Evolutionary conservation across 2,113 vertebrate species (phyloP).

Genomic region (Halcyon malimbica): DNA sequence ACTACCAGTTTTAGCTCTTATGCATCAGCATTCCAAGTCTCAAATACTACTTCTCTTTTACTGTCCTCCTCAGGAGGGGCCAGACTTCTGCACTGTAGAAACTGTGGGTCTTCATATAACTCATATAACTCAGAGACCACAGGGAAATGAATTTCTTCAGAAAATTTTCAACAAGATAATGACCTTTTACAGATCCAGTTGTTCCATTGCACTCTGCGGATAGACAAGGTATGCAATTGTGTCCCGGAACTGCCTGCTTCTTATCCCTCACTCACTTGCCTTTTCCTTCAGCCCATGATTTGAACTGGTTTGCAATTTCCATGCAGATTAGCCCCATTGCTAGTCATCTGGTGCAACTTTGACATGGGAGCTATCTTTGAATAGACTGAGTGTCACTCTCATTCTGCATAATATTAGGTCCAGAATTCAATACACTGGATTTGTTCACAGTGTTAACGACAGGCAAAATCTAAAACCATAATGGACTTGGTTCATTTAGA

Average conservation of each 20-base stretch:
- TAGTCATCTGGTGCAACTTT: not conserved
- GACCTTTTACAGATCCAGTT: not conserved
- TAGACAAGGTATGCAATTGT: not conserved
- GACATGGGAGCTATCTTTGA: not conserved
- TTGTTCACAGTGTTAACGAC: not conserved
- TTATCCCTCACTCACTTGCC: not conserved
- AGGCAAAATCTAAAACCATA: not conserved
- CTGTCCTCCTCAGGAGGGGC: not conserved
- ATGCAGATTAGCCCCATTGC: rapidly evolving
- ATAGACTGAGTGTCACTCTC: rapidly evolving
- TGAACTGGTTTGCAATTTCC: not conserved
- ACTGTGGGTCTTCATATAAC: not conserved
- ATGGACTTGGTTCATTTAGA: not conserved
- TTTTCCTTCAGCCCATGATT: not conserved
- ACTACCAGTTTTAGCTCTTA: not conserved
- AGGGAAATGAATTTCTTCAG: not conserved
- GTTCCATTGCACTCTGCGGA: not conserved
- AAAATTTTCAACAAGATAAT: not conserved
- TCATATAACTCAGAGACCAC: not conserved
- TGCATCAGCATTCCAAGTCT: not conserved
- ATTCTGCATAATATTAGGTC: not conserved
- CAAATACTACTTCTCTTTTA: not conserved
- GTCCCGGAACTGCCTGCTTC: not conserved
- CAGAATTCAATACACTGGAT: not conserved
- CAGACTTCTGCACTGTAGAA: not conserved